Conservation (phyloP, 2,797 vertebrate genomes). For the Cirrhinus molitorella region DNA sequence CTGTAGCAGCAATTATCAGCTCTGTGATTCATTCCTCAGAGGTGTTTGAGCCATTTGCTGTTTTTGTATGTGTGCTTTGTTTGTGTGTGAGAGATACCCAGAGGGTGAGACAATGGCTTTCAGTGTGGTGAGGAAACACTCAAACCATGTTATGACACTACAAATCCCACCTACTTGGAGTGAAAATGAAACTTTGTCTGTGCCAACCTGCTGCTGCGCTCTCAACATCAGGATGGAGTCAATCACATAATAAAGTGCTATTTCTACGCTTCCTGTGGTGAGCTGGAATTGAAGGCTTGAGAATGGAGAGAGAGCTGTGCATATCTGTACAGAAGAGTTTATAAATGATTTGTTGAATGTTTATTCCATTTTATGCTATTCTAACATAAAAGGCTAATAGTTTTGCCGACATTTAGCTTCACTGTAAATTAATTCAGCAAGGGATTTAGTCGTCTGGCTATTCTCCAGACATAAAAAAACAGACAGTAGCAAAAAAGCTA, state of each 20-base stretch:
- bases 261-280: conserved; percentile 4
- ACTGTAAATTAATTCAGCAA: not conserved
- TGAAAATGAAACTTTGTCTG: conserved; percentile 41
- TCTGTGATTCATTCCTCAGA: conserved; percentile 30
- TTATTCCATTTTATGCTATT: not conserved
- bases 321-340: not conserved
- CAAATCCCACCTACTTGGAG: conserved; percentile 30
- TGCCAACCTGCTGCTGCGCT: conserved; percentile 5
- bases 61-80: conserved; percentile 19
- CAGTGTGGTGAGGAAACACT: conserved; percentile 25
- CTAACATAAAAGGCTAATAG: not conserved
- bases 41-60: not conserved
- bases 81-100: conserved; percentile 9
- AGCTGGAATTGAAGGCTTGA: conserved; percentile 3
- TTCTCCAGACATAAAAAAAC: conserved; percentile 7
- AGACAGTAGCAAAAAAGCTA: not conserved
- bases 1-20: conserved; percentile 33
- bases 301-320: not conserved
- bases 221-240: conserved; percentile 34
- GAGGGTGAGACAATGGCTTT: conserved; percentile 12
- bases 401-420: conserved; percentile 2
- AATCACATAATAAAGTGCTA: conserved; percentile 14
- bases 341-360: not conserved
- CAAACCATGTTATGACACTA: conserved; percentile 11
- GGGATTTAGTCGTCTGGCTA: not conserved